Percentiles rank a stretch among this genome's conserved stretches.
These are phyloP conservation scores for Erebia aethiops DNA, from an alignment of 2,888 invertebrate species.

Conservation along the genomic window DNA sequence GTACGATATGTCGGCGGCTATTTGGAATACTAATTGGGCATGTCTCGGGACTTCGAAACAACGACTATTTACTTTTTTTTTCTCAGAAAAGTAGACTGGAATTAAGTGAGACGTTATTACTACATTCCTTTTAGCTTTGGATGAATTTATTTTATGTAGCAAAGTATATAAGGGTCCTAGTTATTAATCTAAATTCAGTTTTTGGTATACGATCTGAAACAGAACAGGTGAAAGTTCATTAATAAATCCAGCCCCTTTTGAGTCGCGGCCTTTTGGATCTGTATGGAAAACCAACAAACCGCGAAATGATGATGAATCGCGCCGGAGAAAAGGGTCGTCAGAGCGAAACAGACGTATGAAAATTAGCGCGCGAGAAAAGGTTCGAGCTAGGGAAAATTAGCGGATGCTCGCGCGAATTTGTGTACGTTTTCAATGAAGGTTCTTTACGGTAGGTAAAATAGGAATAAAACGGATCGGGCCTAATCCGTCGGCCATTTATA, in stretches of 20 bases:
- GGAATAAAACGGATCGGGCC: slow-evolving; percentile 80
- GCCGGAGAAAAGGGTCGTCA: slow-evolving; percentile 67
- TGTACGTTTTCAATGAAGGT: slow-evolving; percentile 82
- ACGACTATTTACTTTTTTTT: slow-evolving; percentile 59
- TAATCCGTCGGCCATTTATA: slow-evolving; percentile 82
- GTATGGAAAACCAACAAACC: slow-evolving; percentile 81
- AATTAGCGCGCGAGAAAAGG: slow-evolving; percentile 54
- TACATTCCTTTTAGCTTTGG: not conserved
- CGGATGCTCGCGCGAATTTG: slow-evolving; percentile 80
- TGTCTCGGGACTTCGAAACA: slow-evolving; percentile 65
- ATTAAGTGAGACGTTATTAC: slow-evolving; percentile 1
- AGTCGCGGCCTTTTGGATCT: slow-evolving; percentile 50
- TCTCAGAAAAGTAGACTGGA: not conserved
- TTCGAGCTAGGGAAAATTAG: slow-evolving; percentile 71
- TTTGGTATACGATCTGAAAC: slow-evolving; percentile 28
- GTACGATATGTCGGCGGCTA: slow-evolving; percentile 79
- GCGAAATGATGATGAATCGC: slow-evolving; percentile 83
- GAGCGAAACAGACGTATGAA: slow-evolving; percentile 57
- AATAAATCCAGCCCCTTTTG: slow-evolving; percentile 49
- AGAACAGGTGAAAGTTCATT: slow-evolving; percentile 36
- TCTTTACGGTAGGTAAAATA: slow-evolving; percentile 82
- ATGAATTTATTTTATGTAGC: not conserved
- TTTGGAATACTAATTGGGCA: slow-evolving; percentile 82
- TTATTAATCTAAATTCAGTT: slow-evolving; percentile 4
- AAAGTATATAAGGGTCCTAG: not conserved